Percentiles rank a stretch among this genome's conserved stretches.
Evolutionary conservation across 2,888 invertebrate genomes (phyloP).

Genomic region (Lutraria lutraria): DNA sequence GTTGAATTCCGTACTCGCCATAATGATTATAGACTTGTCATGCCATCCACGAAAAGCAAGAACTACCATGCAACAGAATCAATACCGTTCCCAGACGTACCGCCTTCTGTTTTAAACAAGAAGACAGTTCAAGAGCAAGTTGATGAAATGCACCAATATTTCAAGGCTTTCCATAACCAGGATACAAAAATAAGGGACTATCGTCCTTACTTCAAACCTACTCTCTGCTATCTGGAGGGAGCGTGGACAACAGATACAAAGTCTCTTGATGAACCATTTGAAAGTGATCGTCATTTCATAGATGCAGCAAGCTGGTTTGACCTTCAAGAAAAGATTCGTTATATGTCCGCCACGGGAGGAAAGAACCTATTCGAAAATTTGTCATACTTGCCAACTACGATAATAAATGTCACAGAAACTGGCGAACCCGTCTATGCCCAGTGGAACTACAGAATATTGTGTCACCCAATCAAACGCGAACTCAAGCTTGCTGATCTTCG

Average conservation of each 20-base stretch:
- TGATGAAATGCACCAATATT: constrained; percentile 81
- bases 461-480: constrained; percentile 70
- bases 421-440: constrained; percentile 74
- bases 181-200: constrained; percentile 77
- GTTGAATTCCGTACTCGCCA: constrained; percentile 83
- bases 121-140: constrained; percentile 72
- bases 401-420: constrained; percentile 64
- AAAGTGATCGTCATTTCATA: constrained; percentile 81
- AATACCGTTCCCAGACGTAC: constrained; percentile 81
- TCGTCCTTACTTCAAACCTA: constrained; percentile 80
- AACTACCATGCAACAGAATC: constrained; percentile 74
- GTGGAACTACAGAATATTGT: constrained; percentile 80
- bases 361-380: constrained; percentile 77
- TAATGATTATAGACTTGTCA: constrained; percentile 82
- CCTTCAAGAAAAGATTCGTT: constrained; percentile 79
- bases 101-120: constrained; percentile 74
- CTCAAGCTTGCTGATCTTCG: constrained; percentile 66
- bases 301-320: constrained; percentile 79
- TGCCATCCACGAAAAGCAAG: constrained; percentile 70
- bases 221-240: constrained; percentile 82
- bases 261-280: constrained; percentile 79
- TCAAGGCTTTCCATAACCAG: constrained; percentile 81
- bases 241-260: constrained; percentile 79
- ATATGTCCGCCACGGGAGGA: constrained; percentile 76
- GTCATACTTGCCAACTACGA: constrained; percentile 81